Percentiles rank a stretch among this genome's conserved stretches.
phyloP scores from a whole-genome alignment of 2,797 vertebrate genomes.

The Coregonus suidteri region DNA sequence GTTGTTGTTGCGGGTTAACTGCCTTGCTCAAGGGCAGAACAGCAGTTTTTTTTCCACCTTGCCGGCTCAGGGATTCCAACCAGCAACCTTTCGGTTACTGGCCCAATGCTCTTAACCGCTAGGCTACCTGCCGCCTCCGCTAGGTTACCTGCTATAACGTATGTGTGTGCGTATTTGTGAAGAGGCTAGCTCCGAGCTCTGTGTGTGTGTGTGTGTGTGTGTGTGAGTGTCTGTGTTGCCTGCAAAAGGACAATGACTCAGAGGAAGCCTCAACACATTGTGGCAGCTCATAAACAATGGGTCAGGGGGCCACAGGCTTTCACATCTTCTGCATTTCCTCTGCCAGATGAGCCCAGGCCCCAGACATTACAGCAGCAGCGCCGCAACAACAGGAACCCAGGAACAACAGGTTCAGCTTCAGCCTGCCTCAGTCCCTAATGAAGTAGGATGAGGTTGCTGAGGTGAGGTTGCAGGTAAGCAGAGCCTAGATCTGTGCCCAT shows the following conservation, averaged over 20 bases:
- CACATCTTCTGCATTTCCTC: slow-evolving; percentile 23
- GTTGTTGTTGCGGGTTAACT: too few species aligned
- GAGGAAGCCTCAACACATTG: slow-evolving; percentile 36
- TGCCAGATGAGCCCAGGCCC: slow-evolving; percentile 35
- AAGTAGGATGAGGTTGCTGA: too few species aligned
- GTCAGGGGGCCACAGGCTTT: slow-evolving; percentile 30
- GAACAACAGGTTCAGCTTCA: neutral
- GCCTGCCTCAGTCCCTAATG: neutral
- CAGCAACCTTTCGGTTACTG: too few species aligned
- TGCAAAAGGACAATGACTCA: slow-evolving; percentile 51
- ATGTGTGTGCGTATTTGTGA: neutral
- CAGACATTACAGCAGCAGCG: slow-evolving; percentile 19
- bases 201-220: slow-evolving; percentile 12
- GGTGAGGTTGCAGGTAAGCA: neutral
- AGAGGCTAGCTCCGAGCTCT: neutral
- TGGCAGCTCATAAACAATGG: slow-evolving; percentile 46
- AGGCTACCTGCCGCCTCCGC: too few species aligned
- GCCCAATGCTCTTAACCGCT: too few species aligned
- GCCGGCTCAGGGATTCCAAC: too few species aligned
- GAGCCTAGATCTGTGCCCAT: neutral
- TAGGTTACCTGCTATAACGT: neutral
- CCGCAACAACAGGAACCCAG: slow-evolving; percentile 11
- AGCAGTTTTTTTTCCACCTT: too few species aligned
- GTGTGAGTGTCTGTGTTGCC: slow-evolving; percentile 27
- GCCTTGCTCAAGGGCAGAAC: too few species aligned